Conservation (phyloP, 1,140 invertebrate genomes). For the Gryllus bimaculatus region DNA sequence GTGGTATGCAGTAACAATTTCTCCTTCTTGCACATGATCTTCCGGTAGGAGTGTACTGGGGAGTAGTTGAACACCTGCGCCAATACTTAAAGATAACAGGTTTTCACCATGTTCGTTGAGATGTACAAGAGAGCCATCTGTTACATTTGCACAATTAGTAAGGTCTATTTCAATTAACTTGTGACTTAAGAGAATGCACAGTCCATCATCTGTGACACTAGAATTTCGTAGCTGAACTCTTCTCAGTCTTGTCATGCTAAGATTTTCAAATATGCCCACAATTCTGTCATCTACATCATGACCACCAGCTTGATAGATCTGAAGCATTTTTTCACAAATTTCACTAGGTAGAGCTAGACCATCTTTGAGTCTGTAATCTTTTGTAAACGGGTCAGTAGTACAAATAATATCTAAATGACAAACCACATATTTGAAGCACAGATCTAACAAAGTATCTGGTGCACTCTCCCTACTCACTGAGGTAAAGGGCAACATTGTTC, state of each 20-base stretch:
- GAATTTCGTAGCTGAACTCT: constrained; percentile 58
- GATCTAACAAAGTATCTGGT: constrained; percentile 44
- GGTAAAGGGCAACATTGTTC: constrained; percentile 21
- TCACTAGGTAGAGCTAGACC: constrained; percentile 54
- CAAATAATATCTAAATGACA: constrained; percentile 52
- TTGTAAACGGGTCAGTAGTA: constrained; percentile 30
- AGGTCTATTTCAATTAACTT: constrained; percentile 62
- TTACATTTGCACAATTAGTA: constrained; percentile 57
- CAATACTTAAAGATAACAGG: constrained; percentile 34
- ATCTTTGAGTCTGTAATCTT: constrained; percentile 35
- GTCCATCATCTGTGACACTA: constrained; percentile 56
- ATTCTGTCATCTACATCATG: constrained; percentile 51
- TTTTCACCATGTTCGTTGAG: constrained; percentile 41
- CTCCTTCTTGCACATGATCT: constrained; percentile 20
- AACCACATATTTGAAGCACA: constrained; percentile 53
- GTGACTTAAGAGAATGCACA: constrained; percentile 58
- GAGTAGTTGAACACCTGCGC: constrained; percentile 27
- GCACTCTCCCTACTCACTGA: constrained; percentile 21
- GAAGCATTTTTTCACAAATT: constrained; percentile 59
- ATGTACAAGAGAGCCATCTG: constrained; percentile 43
- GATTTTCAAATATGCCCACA: constrained; percentile 61
- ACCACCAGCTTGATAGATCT: constrained; percentile 45
- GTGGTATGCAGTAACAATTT: constrained; percentile 37
- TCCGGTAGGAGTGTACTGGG: constrained; percentile 20
- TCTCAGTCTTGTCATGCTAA: constrained; percentile 52